These are phyloP conservation scores for Gadus macrocephalus DNA, from an alignment of 2,113 vertebrate genomes.

Conservation along the genomic window DNA sequence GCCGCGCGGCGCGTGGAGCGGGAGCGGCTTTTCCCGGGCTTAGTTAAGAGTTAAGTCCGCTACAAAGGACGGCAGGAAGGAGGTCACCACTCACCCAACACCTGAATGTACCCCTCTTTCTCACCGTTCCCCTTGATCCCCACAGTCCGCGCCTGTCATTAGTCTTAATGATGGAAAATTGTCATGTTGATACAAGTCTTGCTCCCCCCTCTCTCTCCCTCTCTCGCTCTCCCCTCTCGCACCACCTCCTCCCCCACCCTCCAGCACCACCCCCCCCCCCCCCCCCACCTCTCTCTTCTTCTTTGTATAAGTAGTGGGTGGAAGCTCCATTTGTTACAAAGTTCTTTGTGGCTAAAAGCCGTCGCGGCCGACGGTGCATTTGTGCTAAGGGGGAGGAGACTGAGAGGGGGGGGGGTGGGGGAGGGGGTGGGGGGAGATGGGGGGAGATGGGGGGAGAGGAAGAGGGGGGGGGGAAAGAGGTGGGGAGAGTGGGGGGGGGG, in stretches of 20 bases:
- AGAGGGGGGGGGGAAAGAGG: conserved; percentile 63
- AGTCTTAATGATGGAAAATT: conserved; percentile 99
- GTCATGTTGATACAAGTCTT: conserved; percentile 99
- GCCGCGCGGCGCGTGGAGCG: conserved; percentile 87
- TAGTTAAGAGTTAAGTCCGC: conserved; percentile 98
- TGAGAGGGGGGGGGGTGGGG: conserved; percentile 63
- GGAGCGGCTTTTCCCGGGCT: conserved; percentile 81
- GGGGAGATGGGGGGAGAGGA: conserved; percentile 83
- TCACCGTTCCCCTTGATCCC: conserved; percentile 98
- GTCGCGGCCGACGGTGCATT: conserved; percentile 90
- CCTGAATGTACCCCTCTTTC: conserved; percentile 99
- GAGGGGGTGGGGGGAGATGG: conserved; percentile 24
- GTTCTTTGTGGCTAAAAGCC: conserved; percentile 99
- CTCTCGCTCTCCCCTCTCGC: conserved; percentile 83
- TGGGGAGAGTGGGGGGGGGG: too few species aligned
- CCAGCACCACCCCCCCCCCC: conserved; percentile 62
- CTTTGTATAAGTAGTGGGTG: conserved; percentile 98
- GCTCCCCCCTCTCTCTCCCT: conserved; percentile 84
- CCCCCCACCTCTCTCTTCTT: conserved; percentile 83
- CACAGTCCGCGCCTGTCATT: conserved; percentile 99
- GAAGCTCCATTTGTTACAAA: conserved; percentile 99
- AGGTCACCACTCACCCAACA: conserved; percentile 99
- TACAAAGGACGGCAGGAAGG: conserved; percentile 95
- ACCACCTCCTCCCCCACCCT: conserved; percentile 66
- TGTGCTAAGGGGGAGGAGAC: conserved; percentile 74